A percentile compares a stretch with the other conserved stretches of the same genome.
These are phyloP conservation scores for Leptonema lineaticorne DNA, from an alignment of 1,140 invertebrate genomes.

Conservation along the genomic window DNA sequence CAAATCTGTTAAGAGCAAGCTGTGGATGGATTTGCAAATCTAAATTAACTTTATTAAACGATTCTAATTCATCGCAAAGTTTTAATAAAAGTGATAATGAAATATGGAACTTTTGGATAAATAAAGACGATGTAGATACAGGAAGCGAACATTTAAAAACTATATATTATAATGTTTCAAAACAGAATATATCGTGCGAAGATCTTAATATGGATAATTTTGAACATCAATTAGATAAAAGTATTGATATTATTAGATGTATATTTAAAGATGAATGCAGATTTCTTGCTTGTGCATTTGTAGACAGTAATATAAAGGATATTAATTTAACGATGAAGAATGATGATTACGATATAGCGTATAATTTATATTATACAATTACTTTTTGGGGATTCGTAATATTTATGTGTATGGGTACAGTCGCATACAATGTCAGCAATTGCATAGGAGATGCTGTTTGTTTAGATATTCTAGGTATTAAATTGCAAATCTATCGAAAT, in stretches of 20 bases:
- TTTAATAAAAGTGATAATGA: not conserved
- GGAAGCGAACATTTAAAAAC: not conserved
- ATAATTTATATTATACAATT: constrained; percentile 54
- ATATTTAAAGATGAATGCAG: constrained; percentile 2
- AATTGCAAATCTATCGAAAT: too few species aligned
- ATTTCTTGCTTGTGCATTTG: constrained; percentile 26
- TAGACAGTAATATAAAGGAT: not conserved
- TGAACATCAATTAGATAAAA: not conserved
- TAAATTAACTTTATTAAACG: not conserved
- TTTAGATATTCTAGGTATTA: constrained; percentile 74
- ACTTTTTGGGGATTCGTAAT: constrained; percentile 73
- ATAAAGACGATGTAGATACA: not conserved
- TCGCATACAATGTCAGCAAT: constrained; percentile 75
- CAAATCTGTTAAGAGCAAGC: constrained; percentile 12
- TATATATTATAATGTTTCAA: not conserved
- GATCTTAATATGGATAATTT: constrained; percentile 8
- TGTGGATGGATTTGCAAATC: constrained; percentile 35
- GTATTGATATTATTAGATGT: not conserved
- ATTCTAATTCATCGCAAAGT: not conserved
- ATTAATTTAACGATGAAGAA: constrained; percentile 5
- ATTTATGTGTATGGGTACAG: constrained; percentile 68
- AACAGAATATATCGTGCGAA: not conserved
- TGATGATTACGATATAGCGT: too few species aligned
- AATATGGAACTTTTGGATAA: constrained; percentile 14
- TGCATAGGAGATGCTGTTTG: constrained; percentile 78